Evolutionary conservation across 2,797 vertebrate genomes (phyloP).

Genomic region (Perodicticus potto): DNA sequence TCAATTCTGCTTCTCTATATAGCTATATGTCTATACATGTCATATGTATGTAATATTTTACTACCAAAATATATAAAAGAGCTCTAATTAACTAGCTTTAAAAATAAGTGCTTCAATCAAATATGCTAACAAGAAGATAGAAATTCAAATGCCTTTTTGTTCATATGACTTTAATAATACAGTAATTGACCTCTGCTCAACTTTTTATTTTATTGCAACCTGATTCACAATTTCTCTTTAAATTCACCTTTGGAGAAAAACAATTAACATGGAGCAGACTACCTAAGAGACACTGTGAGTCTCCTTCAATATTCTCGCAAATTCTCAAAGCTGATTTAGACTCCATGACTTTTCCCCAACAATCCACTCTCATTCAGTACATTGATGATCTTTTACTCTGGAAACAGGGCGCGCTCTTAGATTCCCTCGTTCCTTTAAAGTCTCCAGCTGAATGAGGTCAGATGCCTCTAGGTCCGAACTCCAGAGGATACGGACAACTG

Average conservation of each 20-base stretch:
- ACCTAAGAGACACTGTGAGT: not conserved
- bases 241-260: not conserved
- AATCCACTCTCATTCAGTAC: not conserved
- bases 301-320: not conserved
- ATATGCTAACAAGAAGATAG: not conserved
- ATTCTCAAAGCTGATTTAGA: not conserved
- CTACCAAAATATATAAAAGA: not conserved
- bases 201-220: not conserved
- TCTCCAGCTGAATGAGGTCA: not conserved
- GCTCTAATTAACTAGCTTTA: not conserved
- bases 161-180: not conserved
- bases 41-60: not conserved
- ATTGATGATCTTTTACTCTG: not conserved
- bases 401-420: not conserved
- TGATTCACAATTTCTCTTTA: not conserved
- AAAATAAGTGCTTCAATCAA: not conserved
- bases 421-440: not conserved
- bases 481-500: not conserved
- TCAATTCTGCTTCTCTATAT: not conserved
- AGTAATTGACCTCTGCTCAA: not conserved
- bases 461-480: not conserved
- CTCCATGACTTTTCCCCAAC: not conserved
- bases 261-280: not conserved
- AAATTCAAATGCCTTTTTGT: not conserved
- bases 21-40: not conserved